These are phyloP conservation scores for Drosophila navojoa DNA, from an alignment of 1,140 invertebrate genomes.

Conservation along the genomic window DNA sequence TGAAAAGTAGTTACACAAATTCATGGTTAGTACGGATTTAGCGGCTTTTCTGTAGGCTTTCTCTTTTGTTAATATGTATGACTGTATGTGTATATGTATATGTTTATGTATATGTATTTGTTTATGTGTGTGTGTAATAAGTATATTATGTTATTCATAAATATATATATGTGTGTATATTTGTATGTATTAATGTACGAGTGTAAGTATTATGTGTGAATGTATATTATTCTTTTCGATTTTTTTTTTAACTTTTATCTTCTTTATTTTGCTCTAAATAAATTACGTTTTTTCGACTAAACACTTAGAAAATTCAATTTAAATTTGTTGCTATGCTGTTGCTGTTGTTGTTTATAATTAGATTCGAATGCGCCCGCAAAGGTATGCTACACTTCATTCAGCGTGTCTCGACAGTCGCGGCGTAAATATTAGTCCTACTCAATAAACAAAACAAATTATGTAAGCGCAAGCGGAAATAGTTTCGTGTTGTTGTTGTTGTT, in stretches of 20 bases:
- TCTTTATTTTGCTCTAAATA: conserved; percentile 19
- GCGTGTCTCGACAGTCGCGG: conserved; percentile 60
- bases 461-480: conserved; percentile 66
- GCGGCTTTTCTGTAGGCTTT: conserved; percentile 74
- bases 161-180: conserved; percentile 45
- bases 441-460: conserved; percentile 49
- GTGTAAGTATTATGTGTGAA: conserved; percentile 40
- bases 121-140: conserved; percentile 50
- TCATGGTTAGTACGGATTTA: conserved; percentile 66
- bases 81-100: conserved; percentile 58
- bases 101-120: conserved; percentile 53
- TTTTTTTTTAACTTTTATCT: conserved; percentile 25
- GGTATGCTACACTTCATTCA: conserved; percentile 55
- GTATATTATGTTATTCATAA: conserved; percentile 43
- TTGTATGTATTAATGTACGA: conserved; percentile 41
- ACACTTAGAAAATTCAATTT: conserved; percentile 77
- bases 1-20: conserved; percentile 72
- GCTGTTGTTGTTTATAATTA: conserved; percentile 4
- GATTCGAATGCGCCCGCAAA: conserved; percentile 41
- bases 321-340: conserved; percentile 67
- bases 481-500: conserved; percentile 33
- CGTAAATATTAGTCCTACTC: conserved; percentile 56
- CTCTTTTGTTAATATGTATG: conserved; percentile 42
- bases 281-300: conserved; percentile 62
- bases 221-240: conserved; percentile 14